Evolutionary conservation across 2,797 vertebrate genomes (phyloP), one percentile per base, ranked within the genome.

Genomic region (Rhodeus uyekii): DNA sequence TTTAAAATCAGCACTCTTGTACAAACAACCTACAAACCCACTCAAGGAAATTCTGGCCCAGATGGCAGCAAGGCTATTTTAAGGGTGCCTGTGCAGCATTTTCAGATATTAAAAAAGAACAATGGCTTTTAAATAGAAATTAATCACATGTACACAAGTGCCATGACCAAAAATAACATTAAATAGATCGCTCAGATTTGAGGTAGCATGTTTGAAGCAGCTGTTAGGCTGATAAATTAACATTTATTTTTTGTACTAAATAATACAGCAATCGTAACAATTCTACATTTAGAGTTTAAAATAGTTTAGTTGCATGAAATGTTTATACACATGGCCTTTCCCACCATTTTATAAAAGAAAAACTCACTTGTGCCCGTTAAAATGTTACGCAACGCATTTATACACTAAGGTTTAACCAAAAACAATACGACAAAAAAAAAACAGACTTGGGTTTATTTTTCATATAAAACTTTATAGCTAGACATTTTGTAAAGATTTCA

Each of bases 31-130:
- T 58, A 69, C 29, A 76, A 82, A 76, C 50, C 39, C n/a, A 82
- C 29, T 68, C 61, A 58, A 46, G 16, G 29, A 76, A 82, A 82
- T 60, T 82, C 38, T 10, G 48, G 38, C 39, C 73, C 73, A 76
- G 81, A 76, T 76, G 81, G 73, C 29, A 76, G 39, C 27, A 75
- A 46, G 6, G 1, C 50, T 76, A 82, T 82, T 82, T 82, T 60
- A 69, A n/a, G 63, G 63, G 48, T 69, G 81, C 81, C 29, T 53
- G 61, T 64, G 60, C 60, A 82, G 81, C 81, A 60, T 76, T 82
- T 82, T 76, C 39, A 69, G 39, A 76, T 27, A 68, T 34, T 55
- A 48, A 61, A 69, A 48, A 63, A 48, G 69, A 82, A 82, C 80
- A 82, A 82, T 67, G 46, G 61, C 32, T 67, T 76, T 76, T 19